These are phyloP conservation scores for Cryptophagus acutangulus DNA, from an alignment of 2,888 invertebrate species.

Conservation along the genomic window DNA sequence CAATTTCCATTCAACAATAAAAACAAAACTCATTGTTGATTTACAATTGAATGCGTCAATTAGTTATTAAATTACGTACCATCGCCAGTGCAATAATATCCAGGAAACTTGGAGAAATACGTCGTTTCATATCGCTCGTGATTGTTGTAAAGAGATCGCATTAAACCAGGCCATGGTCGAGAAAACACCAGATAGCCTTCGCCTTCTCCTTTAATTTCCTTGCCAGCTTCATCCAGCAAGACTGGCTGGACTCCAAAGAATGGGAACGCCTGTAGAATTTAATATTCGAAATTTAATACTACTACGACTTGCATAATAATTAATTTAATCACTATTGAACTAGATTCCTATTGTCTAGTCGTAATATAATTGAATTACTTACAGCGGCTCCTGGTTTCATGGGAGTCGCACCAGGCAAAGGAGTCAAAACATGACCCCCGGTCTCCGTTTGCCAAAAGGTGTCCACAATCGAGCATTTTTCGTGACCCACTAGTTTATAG, in stretches of 20 bases:
- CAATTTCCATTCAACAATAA: too few species aligned
- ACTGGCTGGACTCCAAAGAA: slow-evolving; percentile 95
- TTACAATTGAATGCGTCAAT: slow-evolving; percentile 1
- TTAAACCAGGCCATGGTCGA: slow-evolving; percentile 97
- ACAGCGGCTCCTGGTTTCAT: slow-evolving; percentile 98
- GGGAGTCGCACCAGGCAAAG: slow-evolving; percentile 91
- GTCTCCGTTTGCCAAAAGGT: slow-evolving; percentile 99
- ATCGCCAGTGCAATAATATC: slow-evolving; percentile 97
- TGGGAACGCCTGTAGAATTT: slow-evolving; percentile 71
- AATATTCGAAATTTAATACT: slow-evolving; percentile 2
- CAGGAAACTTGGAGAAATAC: slow-evolving; percentile 94
- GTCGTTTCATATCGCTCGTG: slow-evolving; percentile 86
- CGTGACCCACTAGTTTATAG: slow-evolving; percentile 74
- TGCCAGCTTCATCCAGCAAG: slow-evolving; percentile 82
- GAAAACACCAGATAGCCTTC: slow-evolving; percentile 94
- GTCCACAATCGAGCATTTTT: slow-evolving; percentile 88
- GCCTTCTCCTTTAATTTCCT: slow-evolving; percentile 77
- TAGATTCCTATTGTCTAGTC: too few species aligned
- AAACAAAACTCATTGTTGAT: too few species aligned
- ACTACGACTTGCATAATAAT: too few species aligned
- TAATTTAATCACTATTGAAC: too few species aligned
- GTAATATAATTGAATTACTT: too few species aligned
- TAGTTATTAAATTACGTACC: slow-evolving; percentile 55
- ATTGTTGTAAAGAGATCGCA: slow-evolving; percentile 89
- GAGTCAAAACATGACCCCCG: slow-evolving; percentile 94